phyloP scores from a whole-genome alignment of 2,113 vertebrate species.

The Psittacula cyanocephala region DNA sequence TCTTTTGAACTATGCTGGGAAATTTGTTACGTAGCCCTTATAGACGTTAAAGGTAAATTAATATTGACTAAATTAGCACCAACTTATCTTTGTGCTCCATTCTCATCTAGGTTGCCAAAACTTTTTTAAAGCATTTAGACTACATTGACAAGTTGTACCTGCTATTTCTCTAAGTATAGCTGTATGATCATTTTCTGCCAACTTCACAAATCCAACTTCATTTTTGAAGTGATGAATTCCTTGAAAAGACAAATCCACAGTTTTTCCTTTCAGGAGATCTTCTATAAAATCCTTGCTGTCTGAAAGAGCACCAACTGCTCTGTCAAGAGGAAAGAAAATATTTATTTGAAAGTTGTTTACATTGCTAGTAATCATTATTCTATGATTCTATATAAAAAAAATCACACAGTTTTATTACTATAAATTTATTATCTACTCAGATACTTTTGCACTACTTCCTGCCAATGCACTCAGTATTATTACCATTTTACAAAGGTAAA shows the following conservation, averaged over 20 bases:
- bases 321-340: slow-evolving; percentile 59
- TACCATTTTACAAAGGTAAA: neutral
- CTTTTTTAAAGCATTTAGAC: neutral
- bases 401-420: neutral
- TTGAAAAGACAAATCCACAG: slow-evolving; percentile 83
- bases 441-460: neutral
- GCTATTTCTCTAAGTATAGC: slow-evolving; percentile 77
- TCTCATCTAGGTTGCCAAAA: neutral
- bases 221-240: slow-evolving; percentile 86
- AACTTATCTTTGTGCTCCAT: neutral
- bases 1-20: slow-evolving; percentile 33
- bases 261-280: slow-evolving; percentile 81
- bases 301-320: slow-evolving; percentile 81
- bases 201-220: slow-evolving; percentile 89
- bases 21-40: neutral
- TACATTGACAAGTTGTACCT: slow-evolving; percentile 76
- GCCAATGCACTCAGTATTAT: neutral
- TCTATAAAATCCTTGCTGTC: slow-evolving; percentile 78
- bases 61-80: neutral
- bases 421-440: neutral
- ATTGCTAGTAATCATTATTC: neutral
- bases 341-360: neutral
- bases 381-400: neutral
- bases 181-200: slow-evolving; percentile 79
- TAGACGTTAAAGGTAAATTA: neutral